These are phyloP conservation scores for Mus spretus DNA, from an alignment of 2,797 vertebrate genomes.

Conservation along the genomic window DNA sequence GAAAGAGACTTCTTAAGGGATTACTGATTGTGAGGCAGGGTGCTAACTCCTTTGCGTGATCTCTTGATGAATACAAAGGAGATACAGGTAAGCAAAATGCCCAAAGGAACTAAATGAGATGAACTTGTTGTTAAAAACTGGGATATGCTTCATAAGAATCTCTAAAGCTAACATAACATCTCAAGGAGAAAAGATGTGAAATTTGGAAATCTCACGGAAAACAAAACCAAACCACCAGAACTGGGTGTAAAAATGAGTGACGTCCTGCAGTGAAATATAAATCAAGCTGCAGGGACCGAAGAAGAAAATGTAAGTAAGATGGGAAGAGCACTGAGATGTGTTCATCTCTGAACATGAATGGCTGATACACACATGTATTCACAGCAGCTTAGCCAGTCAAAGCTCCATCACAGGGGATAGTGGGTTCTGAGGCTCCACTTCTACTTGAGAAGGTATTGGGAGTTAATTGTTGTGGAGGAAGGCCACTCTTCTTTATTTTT, in stretches of 20 bases:
- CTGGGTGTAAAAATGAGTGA: neutral
- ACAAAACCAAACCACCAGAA: neutral
- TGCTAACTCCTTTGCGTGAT: neutral
- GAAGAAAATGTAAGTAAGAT: neutral
- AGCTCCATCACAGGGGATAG: neutral
- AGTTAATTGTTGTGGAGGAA: neutral
- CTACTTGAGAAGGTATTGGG: neutral
- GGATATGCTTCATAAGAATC: neutral
- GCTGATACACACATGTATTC: neutral
- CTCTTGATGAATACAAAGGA: neutral
- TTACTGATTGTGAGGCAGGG: neutral
- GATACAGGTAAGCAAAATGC: neutral
- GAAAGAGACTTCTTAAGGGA: neutral
- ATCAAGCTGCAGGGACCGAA: neutral
- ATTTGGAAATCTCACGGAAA: neutral
- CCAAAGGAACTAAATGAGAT: neutral
- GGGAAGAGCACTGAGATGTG: neutral
- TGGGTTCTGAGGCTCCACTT: neutral
- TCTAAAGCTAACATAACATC: neutral
- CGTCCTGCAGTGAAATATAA: neutral
- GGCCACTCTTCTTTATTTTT: neutral
- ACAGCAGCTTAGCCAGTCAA: no score
- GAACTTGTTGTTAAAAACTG: neutral
- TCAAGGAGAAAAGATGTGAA: conserved; percentile 1
- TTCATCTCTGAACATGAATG: neutral